Evolutionary conservation across 2,113 vertebrate species (phyloP).

Genomic region (Brevimyrus niger): DNA sequence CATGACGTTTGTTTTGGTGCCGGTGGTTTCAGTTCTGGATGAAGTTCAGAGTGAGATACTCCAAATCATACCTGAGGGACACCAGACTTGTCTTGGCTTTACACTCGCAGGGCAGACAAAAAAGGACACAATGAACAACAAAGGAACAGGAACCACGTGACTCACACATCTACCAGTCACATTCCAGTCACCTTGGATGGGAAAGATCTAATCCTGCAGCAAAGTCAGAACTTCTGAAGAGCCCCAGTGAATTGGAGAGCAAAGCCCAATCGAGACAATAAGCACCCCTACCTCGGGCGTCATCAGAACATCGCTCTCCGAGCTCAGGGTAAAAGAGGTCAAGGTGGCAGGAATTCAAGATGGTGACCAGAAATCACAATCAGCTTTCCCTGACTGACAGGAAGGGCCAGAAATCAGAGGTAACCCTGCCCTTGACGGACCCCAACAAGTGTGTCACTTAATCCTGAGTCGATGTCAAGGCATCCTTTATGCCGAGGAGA

Average conservation of each 20-base stretch:
- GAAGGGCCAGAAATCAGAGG: neutral
- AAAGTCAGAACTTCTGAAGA: neutral
- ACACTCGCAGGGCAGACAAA: neutral
- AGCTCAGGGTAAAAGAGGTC: neutral
- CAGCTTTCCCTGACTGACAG: neutral
- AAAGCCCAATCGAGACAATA: neutral
- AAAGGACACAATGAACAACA: neutral
- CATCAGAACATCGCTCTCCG: neutral
- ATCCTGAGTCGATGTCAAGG: neutral
- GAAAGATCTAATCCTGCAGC: neutral
- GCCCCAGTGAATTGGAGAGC: neutral
- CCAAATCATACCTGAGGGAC: neutral
- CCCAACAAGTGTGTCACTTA: neutral
- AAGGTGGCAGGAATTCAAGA: neutral
- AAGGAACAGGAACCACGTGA: neutral
- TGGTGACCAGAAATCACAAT: neutral
- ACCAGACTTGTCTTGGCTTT: neutral
- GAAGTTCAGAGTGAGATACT: neutral
- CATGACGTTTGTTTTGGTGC: neutral
- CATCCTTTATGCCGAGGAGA: neutral
- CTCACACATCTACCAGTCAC: neutral
- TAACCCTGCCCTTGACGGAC: conserved; percentile 15
- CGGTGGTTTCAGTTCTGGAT: neutral
- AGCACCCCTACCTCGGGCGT: no score
- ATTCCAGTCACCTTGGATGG: neutral